These are phyloP conservation scores for Aurelia sp. DNA, from an alignment of 30 jellyfish, hydroid and myxozoan genomes.

Conservation along the genomic window DNA sequence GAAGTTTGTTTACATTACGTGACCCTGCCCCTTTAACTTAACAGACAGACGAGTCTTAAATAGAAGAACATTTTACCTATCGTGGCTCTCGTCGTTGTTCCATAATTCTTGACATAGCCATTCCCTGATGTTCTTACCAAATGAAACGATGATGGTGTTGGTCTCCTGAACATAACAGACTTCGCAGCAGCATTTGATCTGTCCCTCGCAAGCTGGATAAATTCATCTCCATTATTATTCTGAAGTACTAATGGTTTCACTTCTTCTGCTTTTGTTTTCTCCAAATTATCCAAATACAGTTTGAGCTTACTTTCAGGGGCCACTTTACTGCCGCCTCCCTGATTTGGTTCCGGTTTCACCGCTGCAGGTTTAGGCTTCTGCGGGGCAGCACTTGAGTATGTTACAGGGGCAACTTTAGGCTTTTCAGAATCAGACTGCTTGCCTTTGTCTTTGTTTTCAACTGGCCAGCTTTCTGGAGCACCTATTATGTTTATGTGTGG, in stretches of 20 bases:
- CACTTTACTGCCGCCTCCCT: background rate
- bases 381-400: slow-evolving; percentile 44
- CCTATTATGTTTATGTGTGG: slow-evolving; percentile 51
- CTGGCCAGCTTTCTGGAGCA: slow-evolving; percentile 94
- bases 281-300: background rate
- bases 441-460: slow-evolving; percentile 37
- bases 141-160: slow-evolving; percentile 14
- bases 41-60: background rate
- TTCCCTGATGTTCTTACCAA: background rate
- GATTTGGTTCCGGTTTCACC: background rate
- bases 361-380: slow-evolving; percentile 54
- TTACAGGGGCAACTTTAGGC: slow-evolving; percentile 58
- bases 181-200: slow-evolving; percentile 15
- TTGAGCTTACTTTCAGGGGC: slow-evolving; percentile 1
- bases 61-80: slow-evolving; percentile 15
- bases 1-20: too few relatives aligned
- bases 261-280: background rate
- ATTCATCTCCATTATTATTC: background rate
- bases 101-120: slow-evolving; percentile 26
- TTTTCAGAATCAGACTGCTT: slow-evolving; percentile 41
- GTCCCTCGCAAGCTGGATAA: slow-evolving; percentile 8
- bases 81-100: slow-evolving; percentile 69
- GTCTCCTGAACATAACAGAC: slow-evolving; percentile 34
- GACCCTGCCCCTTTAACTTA: too few relatives aligned
- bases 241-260: background rate